A percentile compares a stretch with the other conserved stretches of the same genome.
Evolutionary conservation across 1,140 invertebrate species (phyloP).

Genomic region (Caenorhabditis briggsae): DNA sequence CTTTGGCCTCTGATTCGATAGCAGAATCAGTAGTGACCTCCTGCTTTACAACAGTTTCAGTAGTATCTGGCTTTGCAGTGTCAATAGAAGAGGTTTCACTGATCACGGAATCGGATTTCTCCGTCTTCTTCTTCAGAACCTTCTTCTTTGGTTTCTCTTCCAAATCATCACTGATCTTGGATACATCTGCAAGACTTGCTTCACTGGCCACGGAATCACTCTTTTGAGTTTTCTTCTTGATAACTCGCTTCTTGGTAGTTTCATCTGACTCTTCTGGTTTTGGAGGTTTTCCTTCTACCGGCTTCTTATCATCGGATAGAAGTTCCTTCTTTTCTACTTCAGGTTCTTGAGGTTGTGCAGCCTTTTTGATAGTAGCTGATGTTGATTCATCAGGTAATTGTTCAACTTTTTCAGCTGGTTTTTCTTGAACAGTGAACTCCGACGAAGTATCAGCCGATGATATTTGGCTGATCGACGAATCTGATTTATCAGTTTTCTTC

Average conservation of each 20-base stretch:
- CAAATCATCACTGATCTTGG: slow-evolving; percentile 2
- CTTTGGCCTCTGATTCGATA: slow-evolving; percentile 59
- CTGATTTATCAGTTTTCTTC: slow-evolving; percentile 34
- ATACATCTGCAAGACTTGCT: slow-evolving; percentile 36
- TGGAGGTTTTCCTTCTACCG: not conserved
- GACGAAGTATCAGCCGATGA: not conserved
- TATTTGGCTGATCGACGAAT: not conserved
- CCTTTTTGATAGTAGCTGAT: slow-evolving; percentile 31
- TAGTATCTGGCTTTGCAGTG: slow-evolving; percentile 49
- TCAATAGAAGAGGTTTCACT: slow-evolving; percentile 27
- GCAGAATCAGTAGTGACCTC: slow-evolving; percentile 56
- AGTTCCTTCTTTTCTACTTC: not conserved
- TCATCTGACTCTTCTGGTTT: slow-evolving; percentile 8
- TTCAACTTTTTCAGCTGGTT: slow-evolving; percentile 4
- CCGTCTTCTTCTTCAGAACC: slow-evolving; percentile 32
- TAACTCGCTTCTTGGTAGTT: slow-evolving; percentile 2
- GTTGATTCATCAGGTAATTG: not conserved
- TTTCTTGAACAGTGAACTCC: not conserved
- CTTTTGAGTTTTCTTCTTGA: slow-evolving; percentile 56
- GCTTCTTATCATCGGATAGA: slow-evolving; percentile 5
- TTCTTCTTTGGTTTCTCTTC: slow-evolving; percentile 49
- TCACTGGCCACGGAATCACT: slow-evolving; percentile 32
- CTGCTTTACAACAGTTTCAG: slow-evolving; percentile 22
- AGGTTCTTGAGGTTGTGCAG: not conserved
- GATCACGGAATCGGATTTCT: slow-evolving; percentile 19